These are phyloP conservation scores for Catocala nupta DNA, from an alignment of 2,888 invertebrate species.

Conservation along the genomic window DNA sequence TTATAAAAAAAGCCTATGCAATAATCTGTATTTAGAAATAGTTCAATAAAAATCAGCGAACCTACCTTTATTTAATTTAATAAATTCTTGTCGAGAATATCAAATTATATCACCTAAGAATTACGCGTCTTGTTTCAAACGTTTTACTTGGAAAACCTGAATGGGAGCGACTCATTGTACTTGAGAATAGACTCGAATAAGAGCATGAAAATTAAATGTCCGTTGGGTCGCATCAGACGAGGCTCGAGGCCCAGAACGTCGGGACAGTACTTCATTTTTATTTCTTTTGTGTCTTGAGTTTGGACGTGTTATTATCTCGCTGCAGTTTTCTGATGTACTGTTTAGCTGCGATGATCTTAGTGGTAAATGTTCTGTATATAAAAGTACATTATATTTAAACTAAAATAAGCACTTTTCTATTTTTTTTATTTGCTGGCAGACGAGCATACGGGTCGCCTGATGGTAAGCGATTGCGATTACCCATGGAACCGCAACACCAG, in stretches of 20 bases:
- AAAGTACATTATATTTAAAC: neutral
- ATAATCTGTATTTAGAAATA: too few relatives aligned
- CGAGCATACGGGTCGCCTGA: too few relatives aligned
- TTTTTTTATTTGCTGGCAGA: too few relatives aligned
- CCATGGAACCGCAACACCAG: too few relatives aligned
- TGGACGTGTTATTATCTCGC: constrained; percentile 24
- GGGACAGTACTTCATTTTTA: constrained; percentile 24
- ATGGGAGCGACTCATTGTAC: constrained; percentile 49
- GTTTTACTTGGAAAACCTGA: constrained; percentile 34
- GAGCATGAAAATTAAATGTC: constrained; percentile 61
- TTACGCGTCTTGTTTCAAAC: constrained; percentile 25
- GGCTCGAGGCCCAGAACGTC: constrained; percentile 21
- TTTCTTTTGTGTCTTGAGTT: constrained; percentile 29
- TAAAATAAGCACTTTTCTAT: neutral
- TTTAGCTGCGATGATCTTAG: constrained; percentile 5
- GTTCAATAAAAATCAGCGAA: too few relatives aligned
- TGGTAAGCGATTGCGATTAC: too few relatives aligned
- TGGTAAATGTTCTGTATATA: neutral
- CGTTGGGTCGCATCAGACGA: constrained; percentile 36
- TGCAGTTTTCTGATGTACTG: constrained; percentile 17
- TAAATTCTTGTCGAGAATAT: constrained; percentile 12
- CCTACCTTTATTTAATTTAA: neutral
- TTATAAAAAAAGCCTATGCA: too few relatives aligned
- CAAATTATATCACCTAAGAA: constrained; percentile 22
- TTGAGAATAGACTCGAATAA: constrained; percentile 40